Percentiles rank a stretch among this genome's conserved stretches.
These are phyloP conservation scores for Crotalus horridus DNA, from an alignment of 2,113 vertebrate genomes.

Conservation along the genomic window DNA sequence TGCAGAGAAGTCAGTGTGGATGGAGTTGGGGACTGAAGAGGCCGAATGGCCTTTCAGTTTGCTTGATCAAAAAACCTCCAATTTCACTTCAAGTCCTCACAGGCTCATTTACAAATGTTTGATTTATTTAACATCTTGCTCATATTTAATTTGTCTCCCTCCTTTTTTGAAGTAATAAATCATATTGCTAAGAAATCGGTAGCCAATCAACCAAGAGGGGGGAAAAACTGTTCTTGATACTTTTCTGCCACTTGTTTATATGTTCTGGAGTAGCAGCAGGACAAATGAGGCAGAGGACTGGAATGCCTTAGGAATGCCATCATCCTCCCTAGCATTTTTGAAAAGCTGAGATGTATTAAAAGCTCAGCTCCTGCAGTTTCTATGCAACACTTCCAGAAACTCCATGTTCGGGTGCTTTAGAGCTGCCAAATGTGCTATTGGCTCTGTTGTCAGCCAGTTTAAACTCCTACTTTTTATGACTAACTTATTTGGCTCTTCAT, in stretches of 20 bases:
- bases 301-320: not conserved
- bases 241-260: slow-evolving; percentile 24
- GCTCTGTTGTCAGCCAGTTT: not conserved
- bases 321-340: not conserved
- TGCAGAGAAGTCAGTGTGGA: not conserved
- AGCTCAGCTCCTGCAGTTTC: slow-evolving; percentile 2
- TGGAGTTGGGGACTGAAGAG: no score
- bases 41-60: not conserved
- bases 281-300: slow-evolving; percentile 38
- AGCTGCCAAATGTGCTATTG: slow-evolving; percentile 56
- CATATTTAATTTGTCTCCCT: not conserved
- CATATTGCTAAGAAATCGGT: not conserved
- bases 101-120: not conserved
- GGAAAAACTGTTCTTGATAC: not conserved
- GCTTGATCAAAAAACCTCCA: not conserved
- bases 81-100: not conserved
- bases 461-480: not conserved
- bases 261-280: not conserved
- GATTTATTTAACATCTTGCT: not conserved
- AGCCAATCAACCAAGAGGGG: not conserved
- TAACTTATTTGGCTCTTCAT: not conserved
- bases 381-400: slow-evolving; percentile 37
- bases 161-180: not conserved
- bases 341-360: slow-evolving; percentile 10
- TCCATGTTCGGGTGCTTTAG: slow-evolving; percentile 3